Conservation (phyloP, 2,113 vertebrate species). For the Ranitomeya variabilis region DNA sequence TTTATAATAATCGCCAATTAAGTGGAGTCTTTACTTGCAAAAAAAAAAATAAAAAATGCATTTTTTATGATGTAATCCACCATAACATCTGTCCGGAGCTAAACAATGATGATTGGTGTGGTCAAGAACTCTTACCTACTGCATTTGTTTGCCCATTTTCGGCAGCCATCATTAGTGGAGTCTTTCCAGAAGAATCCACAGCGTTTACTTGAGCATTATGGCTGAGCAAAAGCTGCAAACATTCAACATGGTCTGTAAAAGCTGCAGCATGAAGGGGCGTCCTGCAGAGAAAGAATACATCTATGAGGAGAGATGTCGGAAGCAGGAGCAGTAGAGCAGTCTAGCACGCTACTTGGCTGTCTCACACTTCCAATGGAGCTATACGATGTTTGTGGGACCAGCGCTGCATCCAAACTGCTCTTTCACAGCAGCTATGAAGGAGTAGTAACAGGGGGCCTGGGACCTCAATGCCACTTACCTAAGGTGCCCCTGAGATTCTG, state of each 20-base stretch:
- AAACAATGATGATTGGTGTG: background rate
- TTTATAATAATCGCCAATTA: no score
- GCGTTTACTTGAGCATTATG: conserved; percentile 94
- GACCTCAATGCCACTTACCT: no score
- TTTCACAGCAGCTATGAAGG: no score
- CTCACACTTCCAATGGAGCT: no score
- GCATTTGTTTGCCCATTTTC: conserved; percentile 96
- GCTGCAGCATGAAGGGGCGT: conserved; percentile 96
- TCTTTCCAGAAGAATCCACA: conserved; percentile 87
- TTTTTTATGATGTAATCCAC: no score
- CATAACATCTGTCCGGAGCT: background rate
- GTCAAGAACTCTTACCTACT: conserved; percentile 81
- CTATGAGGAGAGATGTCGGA: background rate
- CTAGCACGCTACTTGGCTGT: background rate
- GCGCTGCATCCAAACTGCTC: no score
- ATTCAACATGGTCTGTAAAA: conserved; percentile 97
- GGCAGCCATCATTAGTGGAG: conserved; percentile 97
- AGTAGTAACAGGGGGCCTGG: no score
- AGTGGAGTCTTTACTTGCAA: no score
- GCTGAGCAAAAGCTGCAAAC: conserved; percentile 94
- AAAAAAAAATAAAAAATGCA: no score
- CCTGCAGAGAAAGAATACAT: conserved; percentile 67
- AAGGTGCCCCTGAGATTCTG: no score
- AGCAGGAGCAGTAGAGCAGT: background rate
- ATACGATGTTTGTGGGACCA: no score